These are phyloP conservation scores for Glaucomys volans DNA, from an alignment of 2,113 vertebrate genomes.

Conservation along the genomic window DNA sequence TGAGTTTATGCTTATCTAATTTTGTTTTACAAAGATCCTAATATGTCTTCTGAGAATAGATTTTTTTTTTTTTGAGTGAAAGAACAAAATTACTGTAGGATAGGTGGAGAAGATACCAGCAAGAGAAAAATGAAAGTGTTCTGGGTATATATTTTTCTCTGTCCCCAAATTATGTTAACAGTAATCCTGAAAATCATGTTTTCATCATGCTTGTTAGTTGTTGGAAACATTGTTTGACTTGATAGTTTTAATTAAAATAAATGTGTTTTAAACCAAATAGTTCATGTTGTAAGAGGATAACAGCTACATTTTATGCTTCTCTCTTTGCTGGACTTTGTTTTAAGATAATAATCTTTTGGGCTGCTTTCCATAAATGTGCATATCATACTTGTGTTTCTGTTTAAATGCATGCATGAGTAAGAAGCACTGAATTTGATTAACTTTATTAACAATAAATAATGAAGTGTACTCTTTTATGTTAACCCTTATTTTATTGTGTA, in stretches of 20 bases:
- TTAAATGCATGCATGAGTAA: conserved; percentile 85
- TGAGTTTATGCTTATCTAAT: conserved; percentile 67
- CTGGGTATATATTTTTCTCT: background rate
- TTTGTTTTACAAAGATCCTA: conserved; percentile 76
- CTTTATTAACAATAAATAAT: conserved; percentile 89
- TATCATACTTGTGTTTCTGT: conserved; percentile 85
- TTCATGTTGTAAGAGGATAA: conserved; percentile 84
- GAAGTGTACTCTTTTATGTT: conserved; percentile 85
- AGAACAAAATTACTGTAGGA: conserved; percentile 26
- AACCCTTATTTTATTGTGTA: conserved; percentile 86
- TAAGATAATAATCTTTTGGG: conserved; percentile 85
- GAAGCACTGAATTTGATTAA: conserved; percentile 87
- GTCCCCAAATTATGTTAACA: conserved; percentile 47
- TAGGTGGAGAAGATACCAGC: conserved; percentile 25
- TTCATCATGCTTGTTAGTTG: conserved; percentile 79
- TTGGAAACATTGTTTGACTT: conserved; percentile 83
- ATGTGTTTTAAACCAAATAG: conserved; percentile 84
- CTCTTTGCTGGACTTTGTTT: conserved; percentile 83
- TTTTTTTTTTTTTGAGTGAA: conserved; percentile 73
- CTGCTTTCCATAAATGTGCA: conserved; percentile 87
- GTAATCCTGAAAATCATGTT: conserved; percentile 73
- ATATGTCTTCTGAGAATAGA: conserved; percentile 65
- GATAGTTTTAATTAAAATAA: conserved; percentile 87
- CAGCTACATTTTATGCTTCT: conserved; percentile 81
- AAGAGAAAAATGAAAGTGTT: conserved; percentile 2